Percentiles rank a stretch among this genome's conserved stretches.
Conservation (phyloP, 2,113 vertebrate species). For the Laterallus jamaicensis region DNA sequence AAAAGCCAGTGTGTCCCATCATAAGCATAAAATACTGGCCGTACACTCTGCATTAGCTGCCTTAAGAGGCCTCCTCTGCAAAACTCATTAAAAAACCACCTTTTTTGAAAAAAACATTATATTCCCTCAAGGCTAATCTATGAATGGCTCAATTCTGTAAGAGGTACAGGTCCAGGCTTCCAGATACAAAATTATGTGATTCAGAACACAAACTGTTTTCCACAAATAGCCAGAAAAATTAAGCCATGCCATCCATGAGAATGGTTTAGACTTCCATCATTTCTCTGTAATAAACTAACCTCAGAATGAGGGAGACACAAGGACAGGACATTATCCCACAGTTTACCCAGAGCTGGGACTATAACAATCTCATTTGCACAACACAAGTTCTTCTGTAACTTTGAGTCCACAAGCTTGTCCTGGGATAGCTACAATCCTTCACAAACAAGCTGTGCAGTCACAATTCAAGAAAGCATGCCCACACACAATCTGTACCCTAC, state of each 20-base stretch:
- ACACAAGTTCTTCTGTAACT: background rate
- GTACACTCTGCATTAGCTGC: background rate
- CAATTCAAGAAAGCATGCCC: background rate
- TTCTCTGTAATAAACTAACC: background rate
- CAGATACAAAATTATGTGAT: background rate
- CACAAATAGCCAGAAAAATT: background rate
- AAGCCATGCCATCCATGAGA: background rate
- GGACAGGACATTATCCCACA: background rate
- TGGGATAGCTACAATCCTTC: background rate
- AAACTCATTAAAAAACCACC: background rate
- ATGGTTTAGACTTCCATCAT: background rate
- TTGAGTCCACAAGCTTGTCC: background rate
- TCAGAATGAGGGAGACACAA: background rate
- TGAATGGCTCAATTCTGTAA: background rate
- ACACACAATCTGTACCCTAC: slow-evolving; percentile 8
- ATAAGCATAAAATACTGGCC: background rate
- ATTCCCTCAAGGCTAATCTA: background rate
- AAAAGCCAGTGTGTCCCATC: background rate
- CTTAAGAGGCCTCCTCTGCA: background rate
- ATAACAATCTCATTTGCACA: background rate
- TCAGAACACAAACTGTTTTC: background rate
- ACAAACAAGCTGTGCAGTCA: slow-evolving; percentile 34
- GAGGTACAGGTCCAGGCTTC: background rate
- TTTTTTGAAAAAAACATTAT: background rate
- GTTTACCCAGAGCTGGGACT: background rate